Conservation (phyloP, 2,888 invertebrate species). For the Stenoptilia bipunctidactyla region DNA sequence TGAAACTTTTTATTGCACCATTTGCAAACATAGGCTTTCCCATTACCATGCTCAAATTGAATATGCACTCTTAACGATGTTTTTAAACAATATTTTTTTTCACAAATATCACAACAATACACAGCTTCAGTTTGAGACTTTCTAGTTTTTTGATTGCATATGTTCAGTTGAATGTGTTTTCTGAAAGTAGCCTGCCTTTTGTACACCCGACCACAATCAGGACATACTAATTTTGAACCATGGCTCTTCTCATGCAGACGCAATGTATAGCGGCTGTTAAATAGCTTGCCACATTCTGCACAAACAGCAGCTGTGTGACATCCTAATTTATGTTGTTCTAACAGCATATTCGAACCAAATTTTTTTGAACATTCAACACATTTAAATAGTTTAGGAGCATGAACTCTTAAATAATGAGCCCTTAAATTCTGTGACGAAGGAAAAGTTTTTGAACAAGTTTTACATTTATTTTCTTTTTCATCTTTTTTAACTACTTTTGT, state of each 20-base stretch:
- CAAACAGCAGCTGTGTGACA: constrained; percentile 33
- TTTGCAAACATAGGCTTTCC: constrained; percentile 32
- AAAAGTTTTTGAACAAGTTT: constrained; percentile 20
- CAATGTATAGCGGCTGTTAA: constrained; percentile 31
- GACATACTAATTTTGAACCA: constrained; percentile 32
- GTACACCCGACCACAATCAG: constrained; percentile 43
- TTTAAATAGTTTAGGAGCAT: constrained; percentile 25
- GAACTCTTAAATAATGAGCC: constrained; percentile 21
- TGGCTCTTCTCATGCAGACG: constrained; percentile 41
- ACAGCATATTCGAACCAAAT: constrained; percentile 18
- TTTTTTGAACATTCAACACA: constrained; percentile 23
- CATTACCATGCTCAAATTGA: constrained; percentile 42
- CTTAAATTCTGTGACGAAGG: constrained; percentile 17
- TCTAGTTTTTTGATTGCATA: constrained; percentile 34
- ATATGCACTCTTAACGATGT: constrained; percentile 49
- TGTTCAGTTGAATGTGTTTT: constrained; percentile 37
- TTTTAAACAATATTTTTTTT: constrained; percentile 50
- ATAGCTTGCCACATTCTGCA: constrained; percentile 41
- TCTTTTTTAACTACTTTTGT: no score
- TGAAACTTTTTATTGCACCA: constrained; percentile 54
- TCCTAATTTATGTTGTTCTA: constrained; percentile 20
- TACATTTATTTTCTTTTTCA: constrained; percentile 18
- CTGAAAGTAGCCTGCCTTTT: constrained; percentile 40
- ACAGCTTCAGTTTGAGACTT: constrained; percentile 37
- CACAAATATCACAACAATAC: constrained; percentile 48